Evolutionary conservation across 2,113 vertebrate genomes (phyloP).

Genomic region (Prunella himalayana): DNA sequence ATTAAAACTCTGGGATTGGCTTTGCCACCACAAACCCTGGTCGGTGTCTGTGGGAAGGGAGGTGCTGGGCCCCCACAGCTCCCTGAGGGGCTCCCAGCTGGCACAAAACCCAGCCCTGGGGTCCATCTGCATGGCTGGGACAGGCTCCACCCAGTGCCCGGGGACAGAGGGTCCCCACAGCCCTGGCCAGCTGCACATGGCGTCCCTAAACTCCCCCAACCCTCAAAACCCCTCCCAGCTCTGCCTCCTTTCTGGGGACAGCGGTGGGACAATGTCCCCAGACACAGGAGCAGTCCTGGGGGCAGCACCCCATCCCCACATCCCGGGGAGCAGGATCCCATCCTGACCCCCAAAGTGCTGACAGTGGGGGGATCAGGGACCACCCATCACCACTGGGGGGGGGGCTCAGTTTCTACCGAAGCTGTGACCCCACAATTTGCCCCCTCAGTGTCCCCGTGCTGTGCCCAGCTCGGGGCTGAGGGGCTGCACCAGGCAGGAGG

Average conservation of each 20-base stretch:
- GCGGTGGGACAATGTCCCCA: rapidly evolving
- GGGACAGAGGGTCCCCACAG: not conserved
- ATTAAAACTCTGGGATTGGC: not conserved
- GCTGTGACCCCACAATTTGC: rapidly evolving
- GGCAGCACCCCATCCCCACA: not conserved
- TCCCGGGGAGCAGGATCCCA: too few species aligned
- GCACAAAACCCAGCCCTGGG: rapidly evolving
- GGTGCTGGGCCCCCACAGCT: not conserved
- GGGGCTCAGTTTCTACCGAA: not conserved
- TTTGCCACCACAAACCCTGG: rapidly evolving
- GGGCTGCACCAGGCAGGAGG: not conserved
- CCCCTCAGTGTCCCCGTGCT: not conserved
- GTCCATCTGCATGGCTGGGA: not conserved
- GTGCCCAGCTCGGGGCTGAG: rapidly evolving
- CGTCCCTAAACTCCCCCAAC: rapidly evolving
- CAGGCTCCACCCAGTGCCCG: rapidly evolving
- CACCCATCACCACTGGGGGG: rapidly evolving
- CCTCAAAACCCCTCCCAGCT: not conserved
- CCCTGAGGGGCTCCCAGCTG: rapidly evolving
- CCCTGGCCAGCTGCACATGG: rapidly evolving
- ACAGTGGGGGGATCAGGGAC: rapidly evolving
- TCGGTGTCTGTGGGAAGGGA: not conserved
- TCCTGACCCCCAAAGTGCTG: not conserved
- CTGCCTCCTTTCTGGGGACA: not conserved
- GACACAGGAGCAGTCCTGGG: too few species aligned